Base-by-base conservation (phyloP, 1,140 invertebrate species). In the Bilobella aurantiaca region DNA sequence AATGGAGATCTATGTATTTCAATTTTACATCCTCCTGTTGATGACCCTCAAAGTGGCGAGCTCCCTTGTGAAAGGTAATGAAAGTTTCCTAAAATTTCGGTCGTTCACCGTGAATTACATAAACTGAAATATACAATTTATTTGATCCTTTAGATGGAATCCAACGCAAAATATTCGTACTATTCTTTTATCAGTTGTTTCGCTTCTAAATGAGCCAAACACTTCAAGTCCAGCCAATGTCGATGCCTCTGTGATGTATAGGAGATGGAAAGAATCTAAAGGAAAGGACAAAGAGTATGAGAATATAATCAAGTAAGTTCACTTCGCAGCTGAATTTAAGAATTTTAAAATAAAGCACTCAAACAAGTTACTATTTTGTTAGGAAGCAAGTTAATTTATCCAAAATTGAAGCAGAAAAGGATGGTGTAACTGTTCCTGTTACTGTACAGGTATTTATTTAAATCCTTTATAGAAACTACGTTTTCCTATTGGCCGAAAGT, bases 1-100 rank as follows among this genome's bases (percentile, higher is more conserved):
- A 98, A 97, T 80, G 97, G 97, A 47, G 96, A 99, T 79, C 82
- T 99, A 28, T 99, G 97, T 81, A 99, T 99, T 81, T 98, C 94
- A 69, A 99, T 99, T 77, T 83, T 99, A 53, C 97, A 99, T 79
- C 95, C 97, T 60, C 96, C 97, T 29, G 87, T 98, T 61, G 65
- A 64, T 58, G 68, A 69, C 81, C 96, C 96, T 46, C 96, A 98
- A 75, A 97, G 91, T 74, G 96, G 96, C 12, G 96, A 99, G 78
- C 78, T 98, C 72, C 93, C 96, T 0, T 98, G 93, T 79, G 96
- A 99, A 81, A 88, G 96, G n/a, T n/a, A n/a, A n/a, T n/a, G n/a
- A n/a, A n/a, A n/a, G n/a, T n/a, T n/a, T n/a, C n/a, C n/a, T n/a
- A n/a, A n/a, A n/a, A n/a, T n/a, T n/a, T n/a, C n/a, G n/a, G n/a